Evolutionary conservation across 35 echinoderm and acorn worm genomes (phyloP), one percentile per base, ranked within the genome.

Genomic region (Eucidaris tribuloides): DNA sequence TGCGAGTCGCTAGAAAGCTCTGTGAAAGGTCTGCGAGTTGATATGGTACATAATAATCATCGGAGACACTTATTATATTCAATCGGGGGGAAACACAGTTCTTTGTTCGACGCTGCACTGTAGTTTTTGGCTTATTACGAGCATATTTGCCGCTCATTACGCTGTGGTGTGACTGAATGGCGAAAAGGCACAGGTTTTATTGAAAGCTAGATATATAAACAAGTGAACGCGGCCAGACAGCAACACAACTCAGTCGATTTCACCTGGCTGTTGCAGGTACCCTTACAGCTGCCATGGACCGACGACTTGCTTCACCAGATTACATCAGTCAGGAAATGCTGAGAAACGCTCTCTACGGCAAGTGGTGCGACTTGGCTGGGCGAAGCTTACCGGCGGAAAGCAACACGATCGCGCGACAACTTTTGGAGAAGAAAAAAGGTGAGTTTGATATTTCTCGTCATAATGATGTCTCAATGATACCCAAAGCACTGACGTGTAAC

Each of bases 351-450:
- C 91, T 99, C 5, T 99, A 93, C 80, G 91, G 96, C 58, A 99
- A 99, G 64, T 99, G 96, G 96, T 99, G 96, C 43, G 85, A 99
- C 76, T 55, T 99, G 7, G 46, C 77, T 68, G 96, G 96, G 15
- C 87, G 91, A 60, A 91, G 89, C 71, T 70, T 97, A 42, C 91
- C 80, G 18, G 79, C 79, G 15, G 89, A 97, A 36, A 97, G 43
- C 30, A 97, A 91, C 59, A 70, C 81, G 35, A 58, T 74, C 18
- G 85, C 94, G n/a, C 77, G 83, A 25, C 84, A 87, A 83, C 78
- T 97, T 61, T 46, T 97, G 54, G 89, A 97, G 52, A 84, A 85
- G 71, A 97, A 97, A 82, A 97, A 92, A 65, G 94, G 94, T 97
- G 76, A 91, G 89, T 39, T 33, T 27, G 79, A 17, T 59, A 80